Evolutionary conservation across 2,113 vertebrate species (phyloP).

Genomic region (Malaclemys terrapin): DNA sequence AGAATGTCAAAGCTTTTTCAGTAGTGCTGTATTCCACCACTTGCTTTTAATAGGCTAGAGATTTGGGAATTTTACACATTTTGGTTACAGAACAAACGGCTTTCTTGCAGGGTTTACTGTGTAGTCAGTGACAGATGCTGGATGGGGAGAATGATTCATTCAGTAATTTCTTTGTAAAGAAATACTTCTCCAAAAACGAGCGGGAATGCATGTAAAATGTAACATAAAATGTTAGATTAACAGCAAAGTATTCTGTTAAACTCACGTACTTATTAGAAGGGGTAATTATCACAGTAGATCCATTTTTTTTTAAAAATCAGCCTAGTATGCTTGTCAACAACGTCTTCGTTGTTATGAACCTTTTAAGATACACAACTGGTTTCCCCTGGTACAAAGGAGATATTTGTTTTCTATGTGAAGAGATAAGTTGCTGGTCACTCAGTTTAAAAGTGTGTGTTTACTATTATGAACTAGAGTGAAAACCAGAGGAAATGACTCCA

Average conservation of each 20-base stretch:
- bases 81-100: neutral
- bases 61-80: fast-evolving
- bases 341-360: neutral
- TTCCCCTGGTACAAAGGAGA: slow-evolving; percentile 29
- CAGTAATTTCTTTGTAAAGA: neutral
- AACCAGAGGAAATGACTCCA: slow-evolving; percentile 44
- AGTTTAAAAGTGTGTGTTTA: slow-evolving; percentile 46
- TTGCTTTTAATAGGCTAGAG: fast-evolving
- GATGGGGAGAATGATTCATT: neutral
- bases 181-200: neutral
- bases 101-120: neutral
- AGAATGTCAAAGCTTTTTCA: neutral
- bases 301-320: neutral
- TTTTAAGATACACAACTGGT: neutral
- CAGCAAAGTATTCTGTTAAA: neutral
- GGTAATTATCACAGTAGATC: neutral
- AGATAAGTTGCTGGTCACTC: neutral
- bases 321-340: neutral
- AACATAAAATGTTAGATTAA: neutral
- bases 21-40: neutral
- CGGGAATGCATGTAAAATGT: neutral
- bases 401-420: slow-evolving; percentile 45
- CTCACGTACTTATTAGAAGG: neutral
- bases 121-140: neutral
- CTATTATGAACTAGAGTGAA: slow-evolving; percentile 22